Evolutionary conservation across 1,140 invertebrate genomes (phyloP).

Genomic region (Drosophila repletoides): DNA sequence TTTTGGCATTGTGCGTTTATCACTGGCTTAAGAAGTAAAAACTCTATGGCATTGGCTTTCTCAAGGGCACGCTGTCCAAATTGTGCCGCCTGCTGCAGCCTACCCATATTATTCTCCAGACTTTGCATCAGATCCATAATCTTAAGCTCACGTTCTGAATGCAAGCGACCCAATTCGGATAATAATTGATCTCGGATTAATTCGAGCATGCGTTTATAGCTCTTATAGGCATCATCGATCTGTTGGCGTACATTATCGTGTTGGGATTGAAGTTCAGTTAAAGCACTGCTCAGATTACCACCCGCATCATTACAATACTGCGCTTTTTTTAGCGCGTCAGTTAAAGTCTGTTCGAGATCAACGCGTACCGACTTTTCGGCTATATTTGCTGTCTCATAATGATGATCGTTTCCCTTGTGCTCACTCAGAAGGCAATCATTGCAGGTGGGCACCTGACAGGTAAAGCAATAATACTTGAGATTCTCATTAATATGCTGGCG

Average conservation of each 20-base stretch:
- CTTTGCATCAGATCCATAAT: slow-evolving; percentile 93
- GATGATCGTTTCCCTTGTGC: slow-evolving; percentile 90
- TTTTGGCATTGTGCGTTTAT: slow-evolving; percentile 89
- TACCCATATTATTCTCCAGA: slow-evolving; percentile 90
- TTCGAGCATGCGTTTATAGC: slow-evolving; percentile 92
- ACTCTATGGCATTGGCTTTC: slow-evolving; percentile 91
- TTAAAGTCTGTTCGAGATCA: slow-evolving; percentile 88
- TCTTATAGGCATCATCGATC: slow-evolving; percentile 92
- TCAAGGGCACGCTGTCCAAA: slow-evolving; percentile 91
- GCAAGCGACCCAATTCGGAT: slow-evolving; percentile 89
- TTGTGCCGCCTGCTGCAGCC: slow-evolving; percentile 92
- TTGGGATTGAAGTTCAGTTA: slow-evolving; percentile 93
- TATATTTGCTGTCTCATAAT: slow-evolving; percentile 89
- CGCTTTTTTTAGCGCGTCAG: slow-evolving; percentile 87
- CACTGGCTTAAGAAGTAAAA: slow-evolving; percentile 90
- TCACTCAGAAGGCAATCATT: slow-evolving; percentile 91
- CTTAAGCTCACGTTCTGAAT: slow-evolving; percentile 92
- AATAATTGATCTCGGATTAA: slow-evolving; percentile 89
- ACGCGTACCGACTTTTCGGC: slow-evolving; percentile 89
- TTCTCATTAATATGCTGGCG: slow-evolving; percentile 89
- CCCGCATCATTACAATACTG: slow-evolving; percentile 89
- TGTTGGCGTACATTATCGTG: slow-evolving; percentile 92
- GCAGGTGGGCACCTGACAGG: slow-evolving; percentile 92
- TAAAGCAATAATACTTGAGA: slow-evolving; percentile 91
- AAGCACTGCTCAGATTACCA: slow-evolving; percentile 87